Evolutionary conservation across 2,797 vertebrate genomes (phyloP).

Genomic region (Macroramphosus scolopax): DNA sequence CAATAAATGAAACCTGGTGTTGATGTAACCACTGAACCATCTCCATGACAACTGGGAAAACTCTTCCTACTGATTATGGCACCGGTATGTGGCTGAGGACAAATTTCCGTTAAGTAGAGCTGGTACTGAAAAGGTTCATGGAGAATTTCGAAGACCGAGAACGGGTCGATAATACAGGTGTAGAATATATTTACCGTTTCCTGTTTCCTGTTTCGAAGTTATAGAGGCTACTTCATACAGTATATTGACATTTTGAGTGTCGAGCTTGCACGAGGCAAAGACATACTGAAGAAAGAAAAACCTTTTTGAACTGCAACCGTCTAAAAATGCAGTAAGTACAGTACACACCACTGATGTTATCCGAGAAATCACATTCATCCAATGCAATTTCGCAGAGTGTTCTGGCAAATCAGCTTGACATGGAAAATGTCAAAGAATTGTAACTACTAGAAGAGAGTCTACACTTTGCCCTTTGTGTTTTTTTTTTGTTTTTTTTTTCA

Average conservation of each 20-base stretch:
- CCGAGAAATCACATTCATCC: constrained; percentile 71
- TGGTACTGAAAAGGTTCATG: not conserved
- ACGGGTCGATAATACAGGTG: not conserved
- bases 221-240: not conserved
- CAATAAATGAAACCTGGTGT: not conserved
- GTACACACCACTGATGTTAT: constrained; percentile 61
- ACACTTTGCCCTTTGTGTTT: constrained; percentile 68
- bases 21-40: not conserved
- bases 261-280: constrained; percentile 2
- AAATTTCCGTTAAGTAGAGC: not conserved
- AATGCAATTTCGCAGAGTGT: constrained; percentile 70
- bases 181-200: not conserved
- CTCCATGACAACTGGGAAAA: constrained; percentile 18
- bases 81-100: constrained; percentile 2
- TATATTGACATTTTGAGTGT: constrained; percentile 15
- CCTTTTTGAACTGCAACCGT: constrained; percentile 50
- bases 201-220: constrained; percentile 1
- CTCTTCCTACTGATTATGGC: constrained; percentile 7
- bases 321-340: constrained; percentile 55
- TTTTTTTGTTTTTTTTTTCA: constrained; percentile 43
- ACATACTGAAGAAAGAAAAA: constrained; percentile 34
- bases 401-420: constrained; percentile 77
- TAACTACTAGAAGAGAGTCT: constrained; percentile 63
- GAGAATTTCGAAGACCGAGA: not conserved
- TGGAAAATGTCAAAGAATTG: constrained; percentile 76